Evolutionary conservation across 2,113 vertebrate species (phyloP), one percentile per base, ranked within the genome.

Genomic region (Scartelaos histophorus): DNA sequence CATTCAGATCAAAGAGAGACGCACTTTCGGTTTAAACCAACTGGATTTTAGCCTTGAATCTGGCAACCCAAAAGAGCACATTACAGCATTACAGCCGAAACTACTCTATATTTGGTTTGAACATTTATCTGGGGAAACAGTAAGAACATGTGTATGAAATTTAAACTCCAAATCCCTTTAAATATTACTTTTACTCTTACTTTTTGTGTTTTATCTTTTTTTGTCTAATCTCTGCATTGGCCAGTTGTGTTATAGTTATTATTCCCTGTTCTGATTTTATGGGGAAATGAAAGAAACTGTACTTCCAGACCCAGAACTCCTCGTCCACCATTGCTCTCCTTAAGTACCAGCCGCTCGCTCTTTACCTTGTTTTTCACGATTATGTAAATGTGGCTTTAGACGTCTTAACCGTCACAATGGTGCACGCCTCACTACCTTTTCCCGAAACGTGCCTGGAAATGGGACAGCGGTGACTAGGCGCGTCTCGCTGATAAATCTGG

Each of bases 401-500:
- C 19, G n/a, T 22, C 22, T 16, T 22, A 15, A 47, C 60, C 76
- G 72, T 69, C 54, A 54, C 10, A 73, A 25, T 38, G 47, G 35
- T 54, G 69, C 25, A 75, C 66, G 70, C 47, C 74, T 13, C 58
- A 49, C 21, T 19, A 12, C n/a, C 65, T 16, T 74, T 6, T 29
- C 29, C 56, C 57, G 22, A 38, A 46, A 46, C 58, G 60, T 49
- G 71, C 73, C 6, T 60, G 45, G 29, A 82, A 82, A 69, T 78
- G 51, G 67, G 34, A 57, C 75, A 61, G 71, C 66, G 45, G 76
- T 67, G 88, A 85, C 79, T 13, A 21, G 70, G 76, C 79, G 71
- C 72, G 60, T 82, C 76, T 76, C 68, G 21, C 66, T 75, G 80
- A 76, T 66, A 34, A 78, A 82, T 80, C 73, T 6, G 71, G 78